These are phyloP conservation scores for Cyrtonyx montezumae DNA, from an alignment of 2,113 vertebrate genomes.

Conservation along the genomic window DNA sequence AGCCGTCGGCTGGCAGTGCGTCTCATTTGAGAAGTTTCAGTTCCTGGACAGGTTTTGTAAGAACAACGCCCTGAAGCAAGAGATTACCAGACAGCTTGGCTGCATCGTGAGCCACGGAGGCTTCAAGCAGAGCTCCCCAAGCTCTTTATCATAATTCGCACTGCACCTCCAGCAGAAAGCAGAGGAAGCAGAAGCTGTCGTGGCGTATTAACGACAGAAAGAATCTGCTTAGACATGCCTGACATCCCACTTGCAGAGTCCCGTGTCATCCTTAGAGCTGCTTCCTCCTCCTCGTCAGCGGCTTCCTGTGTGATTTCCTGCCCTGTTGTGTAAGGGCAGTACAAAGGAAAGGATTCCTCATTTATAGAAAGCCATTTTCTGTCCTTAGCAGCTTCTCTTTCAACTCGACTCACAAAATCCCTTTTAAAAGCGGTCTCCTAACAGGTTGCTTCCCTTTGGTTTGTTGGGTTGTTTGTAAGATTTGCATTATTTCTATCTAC, in stretches of 20 bases:
- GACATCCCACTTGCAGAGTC: background rate
- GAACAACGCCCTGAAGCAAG: background rate
- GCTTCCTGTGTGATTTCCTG: constrained; percentile 59
- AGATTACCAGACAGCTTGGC: accelerated
- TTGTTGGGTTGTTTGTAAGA: background rate
- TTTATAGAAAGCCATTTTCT: background rate
- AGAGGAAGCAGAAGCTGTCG: background rate
- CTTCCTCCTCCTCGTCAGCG: constrained; percentile 6
- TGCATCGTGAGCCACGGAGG: accelerated
- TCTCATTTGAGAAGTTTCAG: background rate
- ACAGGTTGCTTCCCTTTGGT: background rate
- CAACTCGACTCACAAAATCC: background rate
- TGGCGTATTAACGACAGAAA: accelerated
- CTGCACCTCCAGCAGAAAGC: background rate
- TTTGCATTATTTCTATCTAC: background rate
- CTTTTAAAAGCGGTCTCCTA: background rate
- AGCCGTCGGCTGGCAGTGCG: background rate
- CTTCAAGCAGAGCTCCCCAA: accelerated
- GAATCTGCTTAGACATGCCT: accelerated
- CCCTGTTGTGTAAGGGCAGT: background rate
- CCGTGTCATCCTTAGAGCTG: constrained; percentile 18
- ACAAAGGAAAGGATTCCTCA: constrained; percentile 19
- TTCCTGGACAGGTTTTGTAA: constrained; percentile 46
- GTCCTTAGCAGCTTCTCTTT: background rate
- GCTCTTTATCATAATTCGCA: accelerated